These are phyloP conservation scores for Aphelenchoides besseyi DNA, from an alignment of 1,140 invertebrate species.

Conservation along the genomic window DNA sequence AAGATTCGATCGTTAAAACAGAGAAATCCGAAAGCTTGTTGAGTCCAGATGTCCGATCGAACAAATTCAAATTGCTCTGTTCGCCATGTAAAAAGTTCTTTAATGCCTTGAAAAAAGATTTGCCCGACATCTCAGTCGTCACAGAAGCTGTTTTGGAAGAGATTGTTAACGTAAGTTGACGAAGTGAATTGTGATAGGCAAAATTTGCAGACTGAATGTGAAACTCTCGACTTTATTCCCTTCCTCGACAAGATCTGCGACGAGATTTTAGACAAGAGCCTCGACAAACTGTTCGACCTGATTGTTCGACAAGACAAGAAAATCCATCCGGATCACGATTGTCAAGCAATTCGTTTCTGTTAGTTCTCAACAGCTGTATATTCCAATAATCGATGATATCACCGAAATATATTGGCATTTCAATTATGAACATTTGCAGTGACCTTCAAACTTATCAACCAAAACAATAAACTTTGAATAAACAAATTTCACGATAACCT, in stretches of 20 bases:
- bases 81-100: conserved; percentile 7
- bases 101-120: neutral
- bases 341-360: neutral
- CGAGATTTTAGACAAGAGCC: neutral
- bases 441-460: too few species aligned
- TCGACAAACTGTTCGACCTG: conserved; percentile 14
- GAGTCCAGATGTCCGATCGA: neutral
- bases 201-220: conserved; percentile 17
- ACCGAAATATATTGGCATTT: too few species aligned
- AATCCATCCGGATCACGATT: conserved; percentile 2
- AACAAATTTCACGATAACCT: too few species aligned
- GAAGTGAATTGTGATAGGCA: neutral
- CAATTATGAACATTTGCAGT: too few species aligned
- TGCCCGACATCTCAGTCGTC: neutral
- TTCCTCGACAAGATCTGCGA: conserved; percentile 17
- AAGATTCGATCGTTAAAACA: too few species aligned
- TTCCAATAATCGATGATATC: too few species aligned
- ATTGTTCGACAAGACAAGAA: neutral
- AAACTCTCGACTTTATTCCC: conserved; percentile 5
- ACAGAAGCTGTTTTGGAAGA: neutral
- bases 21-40: neutral
- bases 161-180: neutral
- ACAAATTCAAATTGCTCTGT: neutral
- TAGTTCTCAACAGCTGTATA: too few species aligned
- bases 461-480: too few species aligned